Evolutionary conservation across 2,888 invertebrate genomes (phyloP), one percentile per base, ranked within the genome.

Genomic region (Polymixis flavicincta): DNA sequence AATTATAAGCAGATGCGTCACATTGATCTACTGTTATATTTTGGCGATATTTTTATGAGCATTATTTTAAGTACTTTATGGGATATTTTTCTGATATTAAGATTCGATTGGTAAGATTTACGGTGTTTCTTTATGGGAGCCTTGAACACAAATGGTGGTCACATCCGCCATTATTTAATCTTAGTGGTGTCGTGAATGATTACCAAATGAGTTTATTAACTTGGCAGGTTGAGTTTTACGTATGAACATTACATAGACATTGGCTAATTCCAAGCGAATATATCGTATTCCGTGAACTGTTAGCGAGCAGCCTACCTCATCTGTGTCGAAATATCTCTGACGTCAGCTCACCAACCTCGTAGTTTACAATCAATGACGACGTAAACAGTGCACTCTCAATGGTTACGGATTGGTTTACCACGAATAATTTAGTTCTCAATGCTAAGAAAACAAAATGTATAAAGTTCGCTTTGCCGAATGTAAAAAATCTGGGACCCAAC

Each of bases 1-100:
- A 67, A 37, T 70, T 61, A 66, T 48, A 59, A 65, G 19, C 69
- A 84, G 25, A 79, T 67, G 69, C 50, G 64, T 66, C 45, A 42
- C 57, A n/a, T 50, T 67, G 8, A 22, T 50, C 54, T 42, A 22
- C 25, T 66, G 25, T 42, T 32, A 37, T 28, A 54, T 54, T 52
- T 66, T 25, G 48, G 22, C 6, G 37, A 61, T 61, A 28, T 74
- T 75, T 77, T 57, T 60, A 52, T 76, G 32, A n/a, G n/a, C n/a
- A 28, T 48, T 37, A 67, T 52, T 57, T 52, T 48, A 48, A 25
- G 19, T 37, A 71, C 2, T 67, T 55, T 59, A 68, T 68, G 61
- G 48, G 22, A 32, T 65, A 25, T 68, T 71, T 52, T 54, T 48
- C 19, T n/a, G 25, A 32, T 17, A 60, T 45, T 59, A 45, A 42